phyloP scores from a whole-genome alignment of 2,888 invertebrate species.

The Campaea margaritaria region DNA sequence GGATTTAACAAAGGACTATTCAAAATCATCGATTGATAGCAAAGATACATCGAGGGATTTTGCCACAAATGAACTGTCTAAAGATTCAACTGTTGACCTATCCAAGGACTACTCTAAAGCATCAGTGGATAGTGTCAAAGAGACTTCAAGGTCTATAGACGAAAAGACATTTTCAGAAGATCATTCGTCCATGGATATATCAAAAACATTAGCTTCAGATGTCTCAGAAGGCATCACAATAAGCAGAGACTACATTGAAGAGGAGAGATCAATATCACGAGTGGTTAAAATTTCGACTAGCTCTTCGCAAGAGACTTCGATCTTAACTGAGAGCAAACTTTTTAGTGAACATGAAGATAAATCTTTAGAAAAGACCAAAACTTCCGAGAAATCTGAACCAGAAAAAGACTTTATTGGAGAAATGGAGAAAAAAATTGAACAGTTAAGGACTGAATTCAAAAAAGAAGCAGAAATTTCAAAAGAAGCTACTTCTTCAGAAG shows the following conservation, averaged over 20 bases:
- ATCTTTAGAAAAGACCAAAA: constrained; percentile 47
- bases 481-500: constrained; percentile 39
- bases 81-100: constrained; percentile 80
- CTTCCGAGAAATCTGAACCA: constrained; percentile 57
- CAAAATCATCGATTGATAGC: constrained; percentile 81
- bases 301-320: constrained; percentile 76
- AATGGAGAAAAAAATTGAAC: constrained; percentile 63
- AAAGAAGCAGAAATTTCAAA: constrained; percentile 48
- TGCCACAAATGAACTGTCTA: constrained; percentile 79
- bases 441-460: constrained; percentile 60
- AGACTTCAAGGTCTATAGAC: constrained; percentile 77
- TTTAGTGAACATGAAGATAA: constrained; percentile 73
- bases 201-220: constrained; percentile 82
- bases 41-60: constrained; percentile 82
- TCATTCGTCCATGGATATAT: constrained; percentile 78
- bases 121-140: constrained; percentile 79
- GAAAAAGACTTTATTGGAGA: constrained; percentile 65
- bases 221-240: constrained; percentile 73
- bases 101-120: constrained; percentile 78
- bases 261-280: constrained; percentile 71
- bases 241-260: constrained; percentile 74
- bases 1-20: constrained; percentile 79
- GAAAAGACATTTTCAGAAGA: constrained; percentile 82
- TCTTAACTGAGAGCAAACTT: constrained; percentile 75
- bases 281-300: constrained; percentile 65